Conservation (phyloP, 2,888 invertebrate species). For the Pseudococcus viburni region DNA sequence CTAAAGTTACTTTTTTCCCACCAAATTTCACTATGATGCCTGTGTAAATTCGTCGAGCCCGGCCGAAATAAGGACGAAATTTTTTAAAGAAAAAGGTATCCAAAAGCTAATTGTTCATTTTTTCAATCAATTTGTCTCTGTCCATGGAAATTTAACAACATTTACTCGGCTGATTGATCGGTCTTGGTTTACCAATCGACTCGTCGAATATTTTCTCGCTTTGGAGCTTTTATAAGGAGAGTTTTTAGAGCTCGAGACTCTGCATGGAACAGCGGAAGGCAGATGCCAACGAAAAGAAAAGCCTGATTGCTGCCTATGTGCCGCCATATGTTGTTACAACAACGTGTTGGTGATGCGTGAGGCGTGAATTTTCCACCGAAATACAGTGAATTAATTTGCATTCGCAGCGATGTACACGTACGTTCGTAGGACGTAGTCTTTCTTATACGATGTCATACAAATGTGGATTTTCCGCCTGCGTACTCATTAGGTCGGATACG, state of each 20-base stretch:
- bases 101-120: too few species aligned
- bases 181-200: background rate
- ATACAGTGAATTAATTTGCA: constrained; percentile 23
- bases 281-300: constrained; percentile 20
- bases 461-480: constrained; percentile 18
- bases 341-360: constrained; percentile 24
- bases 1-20: too few species aligned
- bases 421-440: background rate
- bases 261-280: background rate
- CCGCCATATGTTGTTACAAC: constrained; percentile 25
- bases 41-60: too few species aligned
- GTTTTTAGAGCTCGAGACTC: background rate
- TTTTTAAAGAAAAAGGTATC: too few species aligned
- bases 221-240: background rate
- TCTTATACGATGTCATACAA: background rate
- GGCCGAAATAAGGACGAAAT: too few species aligned
- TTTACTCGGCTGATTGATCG: background rate
- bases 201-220: background rate
- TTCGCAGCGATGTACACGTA: background rate
- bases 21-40: too few species aligned
- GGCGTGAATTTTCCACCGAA: constrained; percentile 29
- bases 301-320: background rate
- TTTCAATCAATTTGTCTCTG: too few species aligned
- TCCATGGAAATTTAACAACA: background rate
- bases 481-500: constrained; percentile 26